Evolutionary conservation across 2,797 vertebrate species (phyloP), one percentile per base, ranked within the genome.

Genomic region (Notolepis coatsorum): DNA sequence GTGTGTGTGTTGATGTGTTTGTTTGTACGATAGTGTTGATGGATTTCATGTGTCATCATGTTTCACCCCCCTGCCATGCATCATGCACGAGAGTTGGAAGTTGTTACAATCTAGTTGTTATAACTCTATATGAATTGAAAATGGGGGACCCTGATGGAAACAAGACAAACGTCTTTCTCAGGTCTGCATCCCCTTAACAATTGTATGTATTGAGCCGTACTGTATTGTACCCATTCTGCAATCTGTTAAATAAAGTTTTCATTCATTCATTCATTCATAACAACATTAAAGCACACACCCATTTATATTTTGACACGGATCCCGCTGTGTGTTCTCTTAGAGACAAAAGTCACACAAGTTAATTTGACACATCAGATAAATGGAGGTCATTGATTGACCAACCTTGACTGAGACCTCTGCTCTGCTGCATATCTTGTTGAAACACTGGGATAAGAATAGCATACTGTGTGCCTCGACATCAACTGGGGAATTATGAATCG

Each of bases 1-100:
- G 38, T 79, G n/a, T n/a, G 71, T 81, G 82, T 75, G 84, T 78
- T 82, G 69, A 77, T 69, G 59, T 17, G 55, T 78, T 80, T 17
- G 55, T 78, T 80, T 65, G 46, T 43, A 59, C 18, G 43, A 66
- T 53, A 50, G 52, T 41, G 8, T 51, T 85, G 61, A 87, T 71
- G 30, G 81, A 37, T 74, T 41, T 24, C 13, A 9, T 28, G 51
- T 42, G n/a, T n/a, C n/a, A n/a, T n/a, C n/a, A n/a, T n/a, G n/a
- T n/a, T n/a, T n/a, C n/a, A n/a, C n/a, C n/a, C n/a, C n/a, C n/a
- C n/a, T n/a, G n/a, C n/a, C n/a, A n/a, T n/a, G n/a, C n/a, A n/a
- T n/a, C n/a, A n/a, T n/a, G n/a, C n/a, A n/a, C n/a, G n/a, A n/a
- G n/a, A n/a, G n/a, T n/a, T n/a, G n/a, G n/a, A n/a, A n/a, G n/a